phyloP scores from a whole-genome alignment of 2,888 invertebrate genomes.

The Tenthredo notha region DNA sequence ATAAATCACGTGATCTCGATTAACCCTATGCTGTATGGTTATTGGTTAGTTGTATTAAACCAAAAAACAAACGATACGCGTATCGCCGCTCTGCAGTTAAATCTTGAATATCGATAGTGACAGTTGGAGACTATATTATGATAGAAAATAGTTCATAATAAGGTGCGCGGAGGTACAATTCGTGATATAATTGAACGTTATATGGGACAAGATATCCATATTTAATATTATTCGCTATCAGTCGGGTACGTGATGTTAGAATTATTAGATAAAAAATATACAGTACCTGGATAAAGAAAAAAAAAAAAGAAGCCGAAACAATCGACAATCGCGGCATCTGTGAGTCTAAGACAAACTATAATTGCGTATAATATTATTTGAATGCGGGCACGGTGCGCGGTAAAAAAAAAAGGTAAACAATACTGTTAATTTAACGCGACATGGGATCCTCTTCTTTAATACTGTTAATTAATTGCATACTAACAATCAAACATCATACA shows the following conservation, averaged over 20 bases:
- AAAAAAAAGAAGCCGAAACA: background rate
- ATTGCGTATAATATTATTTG: background rate
- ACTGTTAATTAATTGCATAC: background rate
- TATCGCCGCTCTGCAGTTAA: background rate
- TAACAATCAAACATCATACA: background rate
- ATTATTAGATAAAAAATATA: background rate
- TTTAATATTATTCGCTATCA: background rate
- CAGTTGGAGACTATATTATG: background rate
- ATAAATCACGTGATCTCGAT: background rate
- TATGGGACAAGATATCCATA: background rate
- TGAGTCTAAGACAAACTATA: background rate
- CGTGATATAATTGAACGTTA: background rate
- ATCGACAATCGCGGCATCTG: background rate
- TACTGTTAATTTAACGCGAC: background rate
- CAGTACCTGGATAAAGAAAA: no score
- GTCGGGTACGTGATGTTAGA: background rate
- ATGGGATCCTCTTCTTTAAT: background rate
- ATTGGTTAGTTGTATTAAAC: background rate
- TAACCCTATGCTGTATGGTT: background rate
- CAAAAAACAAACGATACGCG: background rate
- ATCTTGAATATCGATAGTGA: background rate
- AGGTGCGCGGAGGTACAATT: background rate
- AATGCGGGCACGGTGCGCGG: background rate
- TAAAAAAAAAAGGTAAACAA: background rate
- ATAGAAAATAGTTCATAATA: background rate